A percentile compares a stretch with the other conserved stretches of the same genome.
Conservation (phyloP, 2,113 vertebrate species). For the Montifringilla adamsi region DNA sequence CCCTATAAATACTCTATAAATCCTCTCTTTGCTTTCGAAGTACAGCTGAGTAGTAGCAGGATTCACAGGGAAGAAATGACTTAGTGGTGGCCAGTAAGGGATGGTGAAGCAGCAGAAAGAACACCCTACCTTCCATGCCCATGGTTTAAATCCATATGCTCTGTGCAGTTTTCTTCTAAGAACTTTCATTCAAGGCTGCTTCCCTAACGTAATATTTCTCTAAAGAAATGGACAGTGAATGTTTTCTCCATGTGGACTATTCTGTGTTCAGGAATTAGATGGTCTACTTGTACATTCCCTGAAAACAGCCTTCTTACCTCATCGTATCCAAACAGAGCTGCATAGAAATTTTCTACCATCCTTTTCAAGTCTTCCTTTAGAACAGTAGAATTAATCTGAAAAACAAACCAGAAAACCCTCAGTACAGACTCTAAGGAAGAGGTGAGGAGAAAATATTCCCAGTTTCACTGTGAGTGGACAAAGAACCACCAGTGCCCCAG, state of each 20-base stretch:
- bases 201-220: neutral
- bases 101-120: neutral
- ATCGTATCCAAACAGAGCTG: constrained; percentile 94
- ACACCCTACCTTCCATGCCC: neutral
- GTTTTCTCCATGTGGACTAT: neutral
- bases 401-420: constrained; percentile 42
- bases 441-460: neutral
- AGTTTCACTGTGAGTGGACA: neutral
- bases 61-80: neutral
- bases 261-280: neutral
- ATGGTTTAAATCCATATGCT: neutral
- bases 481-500: neutral
- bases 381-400: constrained; percentile 83
- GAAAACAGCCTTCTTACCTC: constrained; percentile 80
- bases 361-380: constrained; percentile 85
- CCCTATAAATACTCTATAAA: neutral
- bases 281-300: neutral
- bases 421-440: neutral
- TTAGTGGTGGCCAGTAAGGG: neutral
- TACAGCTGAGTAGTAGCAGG: neutral
- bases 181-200: neutral
- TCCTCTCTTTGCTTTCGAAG: neutral
- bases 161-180: neutral
- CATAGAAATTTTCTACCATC: constrained; percentile 95
- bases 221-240: neutral